A percentile compares a stretch with the other conserved stretches of the same genome.
Conservation (phyloP, 2,888 invertebrate species). For the Rhyacophila evoluta region DNA sequence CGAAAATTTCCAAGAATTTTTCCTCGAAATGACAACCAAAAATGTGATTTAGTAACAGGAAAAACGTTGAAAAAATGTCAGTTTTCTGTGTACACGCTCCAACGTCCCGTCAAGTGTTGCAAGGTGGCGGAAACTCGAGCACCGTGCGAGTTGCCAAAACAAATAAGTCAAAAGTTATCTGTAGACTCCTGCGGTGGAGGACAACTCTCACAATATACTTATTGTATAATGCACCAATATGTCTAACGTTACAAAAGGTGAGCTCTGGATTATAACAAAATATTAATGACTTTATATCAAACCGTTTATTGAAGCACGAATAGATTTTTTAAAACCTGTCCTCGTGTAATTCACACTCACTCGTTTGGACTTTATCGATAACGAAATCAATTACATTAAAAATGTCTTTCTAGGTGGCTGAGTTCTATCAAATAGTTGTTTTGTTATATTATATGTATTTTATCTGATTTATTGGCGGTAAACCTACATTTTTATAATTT, state of each 20-base stretch:
- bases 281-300: no score
- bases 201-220: background rate
- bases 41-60: slow-evolving; percentile 10
- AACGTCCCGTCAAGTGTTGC: slow-evolving; percentile 25
- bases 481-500: no score
- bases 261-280: background rate
- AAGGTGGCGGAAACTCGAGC: slow-evolving; percentile 25
- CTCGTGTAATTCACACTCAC: no score
- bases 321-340: no score
- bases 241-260: background rate
- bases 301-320: no score
- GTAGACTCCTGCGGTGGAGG: slow-evolving; percentile 29
- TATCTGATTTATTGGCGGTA: no score
- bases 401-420: no score
- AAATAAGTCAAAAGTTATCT: slow-evolving; percentile 51
- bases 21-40: slow-evolving; percentile 29
- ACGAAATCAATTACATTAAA: no score
- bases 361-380: no score
- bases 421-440: no score
- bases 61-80: background rate
- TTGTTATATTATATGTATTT: no score
- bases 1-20: slow-evolving; percentile 11
- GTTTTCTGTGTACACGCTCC: background rate
- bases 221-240: background rate
- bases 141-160: slow-evolving; percentile 44